Evolutionary conservation across 1,140 invertebrate genomes (phyloP).

Genomic region (Drosophila ficusphila): DNA sequence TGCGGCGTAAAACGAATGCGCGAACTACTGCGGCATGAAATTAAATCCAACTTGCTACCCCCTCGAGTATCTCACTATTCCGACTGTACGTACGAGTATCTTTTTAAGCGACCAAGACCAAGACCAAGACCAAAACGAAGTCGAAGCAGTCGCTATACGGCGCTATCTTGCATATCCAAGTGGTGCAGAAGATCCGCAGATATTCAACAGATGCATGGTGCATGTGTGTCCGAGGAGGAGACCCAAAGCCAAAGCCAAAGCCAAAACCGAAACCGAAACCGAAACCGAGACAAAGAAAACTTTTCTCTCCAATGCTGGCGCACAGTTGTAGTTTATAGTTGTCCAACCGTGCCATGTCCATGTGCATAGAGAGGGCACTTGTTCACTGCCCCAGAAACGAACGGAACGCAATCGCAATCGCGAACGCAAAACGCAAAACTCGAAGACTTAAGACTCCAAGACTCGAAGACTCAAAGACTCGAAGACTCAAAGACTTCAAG

Average conservation of each 20-base stretch:
- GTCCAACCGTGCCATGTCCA: conserved; percentile 78
- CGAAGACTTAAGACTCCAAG: neutral
- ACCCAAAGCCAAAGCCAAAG: conserved; percentile 24
- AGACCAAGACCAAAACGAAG: neutral
- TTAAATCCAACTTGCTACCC: conserved; percentile 79
- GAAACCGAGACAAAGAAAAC: conserved; percentile 78
- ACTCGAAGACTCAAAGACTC: no score
- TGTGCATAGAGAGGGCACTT: conserved; percentile 79
- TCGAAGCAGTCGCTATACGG: conserved; percentile 14
- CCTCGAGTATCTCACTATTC: neutral
- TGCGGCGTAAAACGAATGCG: conserved; percentile 74
- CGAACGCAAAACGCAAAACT: neutral
- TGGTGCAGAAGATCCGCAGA: conserved; percentile 47
- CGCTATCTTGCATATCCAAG: conserved; percentile 82
- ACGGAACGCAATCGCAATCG: conserved; percentile 48
- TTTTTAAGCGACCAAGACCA: conserved; percentile 13
- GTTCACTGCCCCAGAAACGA: conserved; percentile 79
- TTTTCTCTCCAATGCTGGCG: conserved; percentile 49
- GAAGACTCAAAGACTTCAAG: neutral
- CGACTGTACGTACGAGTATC: no score
- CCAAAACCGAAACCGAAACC: conserved; percentile 52
- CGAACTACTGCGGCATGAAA: conserved; percentile 83
- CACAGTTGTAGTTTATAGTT: no score
- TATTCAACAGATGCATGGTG: conserved; percentile 70
- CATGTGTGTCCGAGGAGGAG: conserved; percentile 48